phyloP scores from a whole-genome alignment of 2,888 invertebrate genomes.

The Hyposoter didymator region DNA sequence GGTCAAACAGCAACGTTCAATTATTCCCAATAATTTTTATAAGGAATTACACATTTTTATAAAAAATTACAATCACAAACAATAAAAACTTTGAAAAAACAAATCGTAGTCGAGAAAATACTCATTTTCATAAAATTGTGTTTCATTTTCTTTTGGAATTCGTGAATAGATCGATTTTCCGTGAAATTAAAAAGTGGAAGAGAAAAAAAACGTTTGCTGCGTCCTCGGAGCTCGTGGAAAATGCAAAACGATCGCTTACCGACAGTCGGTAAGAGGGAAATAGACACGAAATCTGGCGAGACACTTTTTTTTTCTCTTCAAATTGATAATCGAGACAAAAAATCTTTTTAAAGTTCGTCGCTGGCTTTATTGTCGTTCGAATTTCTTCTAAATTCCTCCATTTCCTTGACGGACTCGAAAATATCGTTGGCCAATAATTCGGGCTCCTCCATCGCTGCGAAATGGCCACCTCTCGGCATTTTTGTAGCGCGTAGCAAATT shows the following conservation, averaged over 20 bases:
- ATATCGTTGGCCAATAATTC: constrained; percentile 79
- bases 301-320: not conserved
- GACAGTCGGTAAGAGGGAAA: not conserved
- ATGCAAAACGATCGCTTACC: not conserved
- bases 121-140: not conserved
- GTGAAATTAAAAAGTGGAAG: not conserved
- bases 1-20: no score
- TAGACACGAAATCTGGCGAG: not conserved
- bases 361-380: not conserved
- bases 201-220: not conserved
- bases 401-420: constrained; percentile 71
- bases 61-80: no score
- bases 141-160: not conserved
- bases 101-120: no score
- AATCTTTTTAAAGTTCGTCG: not conserved
- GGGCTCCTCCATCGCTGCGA: constrained; percentile 81
- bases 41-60: no score
- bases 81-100: no score
- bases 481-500: constrained; percentile 79
- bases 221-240: not conserved
- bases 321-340: not conserved
- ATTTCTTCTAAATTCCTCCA: constrained; percentile 56
- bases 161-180: not conserved
- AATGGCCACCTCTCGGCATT: constrained; percentile 81
- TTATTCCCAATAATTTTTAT: no score